These are phyloP conservation scores for Camponotus pennsylvanicus DNA, from an alignment of 1,140 invertebrate species.

Conservation along the genomic window DNA sequence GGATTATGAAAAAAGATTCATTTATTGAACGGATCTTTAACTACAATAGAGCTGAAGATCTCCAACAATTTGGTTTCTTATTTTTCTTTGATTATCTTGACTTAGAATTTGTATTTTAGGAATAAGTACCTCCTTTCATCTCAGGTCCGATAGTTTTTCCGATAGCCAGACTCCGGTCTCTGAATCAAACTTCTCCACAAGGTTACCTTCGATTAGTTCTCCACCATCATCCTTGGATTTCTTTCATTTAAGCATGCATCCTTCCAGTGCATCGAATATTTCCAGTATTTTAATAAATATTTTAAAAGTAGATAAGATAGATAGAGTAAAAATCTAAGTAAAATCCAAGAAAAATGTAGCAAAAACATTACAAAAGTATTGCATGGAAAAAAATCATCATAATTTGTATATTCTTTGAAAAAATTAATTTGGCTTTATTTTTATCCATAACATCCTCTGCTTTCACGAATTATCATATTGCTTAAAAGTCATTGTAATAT, in stretches of 20 bases:
- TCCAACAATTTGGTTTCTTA: constrained; percentile 98
- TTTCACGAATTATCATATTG: neutral
- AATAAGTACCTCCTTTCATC: constrained; percentile 94
- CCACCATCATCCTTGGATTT: constrained; percentile 99
- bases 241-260: constrained; percentile 98
- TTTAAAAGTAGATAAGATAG: no score
- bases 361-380: neutral
- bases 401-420: neutral
- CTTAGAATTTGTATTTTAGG: constrained; percentile 99
- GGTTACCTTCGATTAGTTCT: constrained; percentile 96
- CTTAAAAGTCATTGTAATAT: neutral
- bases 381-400: no score
- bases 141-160: constrained; percentile 93
- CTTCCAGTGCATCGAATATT: constrained; percentile 97
- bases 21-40: constrained; percentile 98
- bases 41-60: constrained; percentile 96
- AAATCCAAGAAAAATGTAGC: neutral
- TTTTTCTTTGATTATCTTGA: constrained; percentile 98
- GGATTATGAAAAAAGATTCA: constrained; percentile 61
- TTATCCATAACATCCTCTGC: no score
- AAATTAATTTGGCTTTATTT: neutral
- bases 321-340: neutral
- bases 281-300: constrained; percentile 87
- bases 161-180: constrained; percentile 96
- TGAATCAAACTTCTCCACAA: constrained; percentile 98